Evolutionary conservation across 2,113 vertebrate species (phyloP).

Genomic region (Nothobranchius furzeri): DNA sequence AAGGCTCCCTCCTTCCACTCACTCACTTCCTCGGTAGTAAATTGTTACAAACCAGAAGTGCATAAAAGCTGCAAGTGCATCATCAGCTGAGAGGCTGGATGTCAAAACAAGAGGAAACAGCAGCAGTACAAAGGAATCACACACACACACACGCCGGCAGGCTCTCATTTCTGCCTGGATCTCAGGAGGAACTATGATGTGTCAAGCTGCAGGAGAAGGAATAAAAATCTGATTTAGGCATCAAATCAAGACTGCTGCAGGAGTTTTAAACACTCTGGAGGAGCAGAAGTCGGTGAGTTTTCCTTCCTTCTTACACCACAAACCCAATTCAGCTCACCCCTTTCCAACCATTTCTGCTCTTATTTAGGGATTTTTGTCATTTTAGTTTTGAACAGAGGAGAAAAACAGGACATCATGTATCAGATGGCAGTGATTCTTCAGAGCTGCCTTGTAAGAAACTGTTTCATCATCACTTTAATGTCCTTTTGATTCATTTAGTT

Average conservation of each 20-base stretch:
- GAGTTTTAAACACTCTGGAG: neutral
- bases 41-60: constrained; percentile 21
- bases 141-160: neutral
- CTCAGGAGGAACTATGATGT: neutral
- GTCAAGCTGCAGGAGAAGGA: neutral
- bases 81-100: constrained; percentile 48
- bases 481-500: neutral
- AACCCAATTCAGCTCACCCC: neutral
- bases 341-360: neutral
- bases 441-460: neutral
- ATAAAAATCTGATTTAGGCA: neutral
- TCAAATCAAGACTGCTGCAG: neutral
- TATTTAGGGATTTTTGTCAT: neutral
- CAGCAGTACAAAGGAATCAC: constrained; percentile 2
- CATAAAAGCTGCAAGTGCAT: constrained; percentile 67
- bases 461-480: neutral
- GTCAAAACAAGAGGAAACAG: constrained; percentile 32
- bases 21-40: constrained; percentile 43
- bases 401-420: neutral
- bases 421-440: neutral
- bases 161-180: neutral
- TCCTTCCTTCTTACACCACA: neutral
- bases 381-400: neutral
- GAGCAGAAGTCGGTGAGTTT: neutral
- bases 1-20: neutral